These are phyloP conservation scores for Nothoprocta pentlandii DNA, from an alignment of 2,113 vertebrate genomes.

Conservation along the genomic window DNA sequence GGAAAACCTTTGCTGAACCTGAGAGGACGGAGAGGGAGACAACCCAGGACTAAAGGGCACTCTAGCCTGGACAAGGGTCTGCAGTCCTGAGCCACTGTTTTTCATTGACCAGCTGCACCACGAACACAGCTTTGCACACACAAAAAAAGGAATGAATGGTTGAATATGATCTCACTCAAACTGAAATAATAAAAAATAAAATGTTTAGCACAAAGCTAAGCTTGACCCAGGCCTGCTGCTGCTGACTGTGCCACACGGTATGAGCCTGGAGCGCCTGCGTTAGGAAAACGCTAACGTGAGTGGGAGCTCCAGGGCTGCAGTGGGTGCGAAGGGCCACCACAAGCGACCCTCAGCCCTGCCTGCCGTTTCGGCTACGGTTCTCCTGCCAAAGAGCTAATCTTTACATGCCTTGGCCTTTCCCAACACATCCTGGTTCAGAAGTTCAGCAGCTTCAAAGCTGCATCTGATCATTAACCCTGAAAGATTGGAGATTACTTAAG, in stretches of 20 bases:
- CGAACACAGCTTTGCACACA: neutral
- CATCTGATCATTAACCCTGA: slow-evolving; percentile 52
- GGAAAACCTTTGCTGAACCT: neutral
- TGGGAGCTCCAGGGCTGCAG: neutral
- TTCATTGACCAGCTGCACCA: neutral
- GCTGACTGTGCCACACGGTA: neutral
- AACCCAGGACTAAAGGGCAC: accelerated
- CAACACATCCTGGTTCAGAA: slow-evolving; percentile 62
- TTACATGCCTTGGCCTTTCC: neutral
- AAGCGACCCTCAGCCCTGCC: neutral
- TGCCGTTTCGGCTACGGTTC: accelerated
- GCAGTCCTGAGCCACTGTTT: accelerated
- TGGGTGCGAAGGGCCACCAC: accelerated
- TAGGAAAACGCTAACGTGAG: neutral
- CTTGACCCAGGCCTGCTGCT: neutral
- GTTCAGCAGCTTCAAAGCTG: slow-evolving; percentile 50
- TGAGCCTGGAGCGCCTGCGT: accelerated
- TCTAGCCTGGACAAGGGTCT: accelerated
- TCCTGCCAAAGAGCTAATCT: slow-evolving; percentile 50
- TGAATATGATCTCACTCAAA: neutral
- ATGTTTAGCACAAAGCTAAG: accelerated
- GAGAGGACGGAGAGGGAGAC: neutral
- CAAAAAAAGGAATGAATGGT: neutral
- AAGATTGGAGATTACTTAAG: neutral
- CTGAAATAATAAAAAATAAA: neutral